Percentiles rank a stretch among this genome's conserved stretches.
phyloP scores from a whole-genome alignment of 2,888 invertebrate species.

The Brenthis hecate region DNA sequence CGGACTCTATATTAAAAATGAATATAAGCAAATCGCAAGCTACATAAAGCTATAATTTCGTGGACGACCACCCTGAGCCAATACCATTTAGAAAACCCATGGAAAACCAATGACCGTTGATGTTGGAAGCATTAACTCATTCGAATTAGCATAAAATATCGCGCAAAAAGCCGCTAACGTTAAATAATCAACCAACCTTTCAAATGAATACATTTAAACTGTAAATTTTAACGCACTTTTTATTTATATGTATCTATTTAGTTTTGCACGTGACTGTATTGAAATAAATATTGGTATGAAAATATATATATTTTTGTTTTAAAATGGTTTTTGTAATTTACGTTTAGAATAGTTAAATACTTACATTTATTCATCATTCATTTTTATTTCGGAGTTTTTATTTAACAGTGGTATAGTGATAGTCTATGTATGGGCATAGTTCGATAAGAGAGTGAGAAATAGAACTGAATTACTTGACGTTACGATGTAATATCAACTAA shows the following conservation, averaged over 20 bases:
- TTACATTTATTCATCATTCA: too few species aligned
- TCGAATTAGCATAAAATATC: slow-evolving; percentile 36
- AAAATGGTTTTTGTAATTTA: neutral
- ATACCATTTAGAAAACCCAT: slow-evolving; percentile 30
- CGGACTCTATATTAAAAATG: too few species aligned
- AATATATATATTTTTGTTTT: neutral
- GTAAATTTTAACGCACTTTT: slow-evolving; percentile 32
- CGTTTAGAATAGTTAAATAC: neutral
- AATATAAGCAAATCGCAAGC: neutral
- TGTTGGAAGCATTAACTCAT: slow-evolving; percentile 36
- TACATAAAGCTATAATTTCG: neutral
- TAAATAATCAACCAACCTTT: slow-evolving; percentile 33
- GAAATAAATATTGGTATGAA: neutral
- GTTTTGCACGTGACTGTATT: slow-evolving; percentile 5
- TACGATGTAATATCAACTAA: too few species aligned
- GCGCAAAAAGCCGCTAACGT: slow-evolving; percentile 34
- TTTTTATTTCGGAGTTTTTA: too few species aligned
- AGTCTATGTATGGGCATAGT: too few species aligned
- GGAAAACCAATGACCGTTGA: slow-evolving; percentile 35
- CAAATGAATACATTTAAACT: slow-evolving; percentile 36
- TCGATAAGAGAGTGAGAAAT: too few species aligned
- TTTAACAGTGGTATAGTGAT: too few species aligned
- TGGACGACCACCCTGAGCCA: slow-evolving; percentile 17
- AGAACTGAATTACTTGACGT: too few species aligned
- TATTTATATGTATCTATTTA: slow-evolving; percentile 3